Evolutionary conservation across 2,888 invertebrate species (phyloP), one percentile per base, ranked within the genome.

Genomic region (Leucophenga maculata): DNA sequence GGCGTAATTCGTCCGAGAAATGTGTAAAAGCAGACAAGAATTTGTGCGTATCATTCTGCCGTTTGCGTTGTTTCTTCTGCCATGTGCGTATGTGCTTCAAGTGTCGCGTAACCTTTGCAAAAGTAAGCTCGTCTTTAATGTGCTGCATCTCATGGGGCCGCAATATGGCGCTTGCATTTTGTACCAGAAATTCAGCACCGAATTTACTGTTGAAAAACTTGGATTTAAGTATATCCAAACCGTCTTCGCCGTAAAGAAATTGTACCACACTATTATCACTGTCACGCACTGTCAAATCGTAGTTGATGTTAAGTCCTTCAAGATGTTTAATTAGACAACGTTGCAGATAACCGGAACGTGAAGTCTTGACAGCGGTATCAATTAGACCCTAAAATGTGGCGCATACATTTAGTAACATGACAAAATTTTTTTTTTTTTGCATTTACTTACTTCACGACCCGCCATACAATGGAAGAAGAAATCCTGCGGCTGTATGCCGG

Each of bases 401-500:
- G 14, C 8, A 8, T n/a, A n/a, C 22, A 0, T 54, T 68, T 44
- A 20, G 48, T 22, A n/a, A 32, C 3, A 0, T 11, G 1, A 1
- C 6, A 9, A 1, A 14, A 16, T 14, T 18, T 6, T 13, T 13
- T 48, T n/a, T 8, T 0, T 11, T 6, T 39, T n/a, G n/a, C n/a
- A n/a, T 11, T 11, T 6, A 74, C 86, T 83, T 86, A 93, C 96
- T 92, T 99, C 99, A 88, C 99, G 92, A 68, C 99, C 99, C 68
- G 99, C 99, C 99, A 99, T 99, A 86, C 99, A 99, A 91, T 99
- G 99, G 89, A 98, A 99, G 90, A 98, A 99, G 87, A 98, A 98
- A 86, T 99, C 99, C 89, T 97, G 98, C 0, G 98, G 98, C 83
- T 95, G 93, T 78, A 99, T 97, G n/a, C 99, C 99, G 0, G 99